phyloP scores from a whole-genome alignment of 2,797 vertebrate genomes.

The Zalophus californianus region DNA sequence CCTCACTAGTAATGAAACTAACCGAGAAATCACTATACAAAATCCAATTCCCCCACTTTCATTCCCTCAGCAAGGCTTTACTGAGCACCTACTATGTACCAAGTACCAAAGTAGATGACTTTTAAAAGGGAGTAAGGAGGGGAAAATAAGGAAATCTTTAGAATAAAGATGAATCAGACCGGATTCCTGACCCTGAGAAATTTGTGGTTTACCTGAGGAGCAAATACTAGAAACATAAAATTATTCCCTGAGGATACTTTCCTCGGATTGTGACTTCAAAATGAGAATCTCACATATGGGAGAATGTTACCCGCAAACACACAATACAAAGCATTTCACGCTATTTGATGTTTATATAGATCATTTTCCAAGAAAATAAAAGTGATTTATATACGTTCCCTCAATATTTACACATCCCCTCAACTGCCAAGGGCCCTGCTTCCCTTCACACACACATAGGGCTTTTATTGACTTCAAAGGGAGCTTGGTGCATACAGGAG shows the following conservation, averaged over 20 bases:
- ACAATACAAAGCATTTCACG: constrained; percentile 62
- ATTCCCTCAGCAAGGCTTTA: background rate
- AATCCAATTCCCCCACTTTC: background rate
- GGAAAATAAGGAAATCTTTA: background rate
- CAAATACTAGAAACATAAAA: constrained; percentile 63
- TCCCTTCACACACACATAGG: constrained; percentile 71
- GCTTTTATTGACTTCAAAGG: constrained; percentile 77
- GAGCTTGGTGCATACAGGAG: constrained; percentile 44
- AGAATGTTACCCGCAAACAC: constrained; percentile 68
- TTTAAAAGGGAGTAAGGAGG: background rate
- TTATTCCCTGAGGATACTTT: constrained; percentile 26
- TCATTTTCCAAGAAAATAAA: constrained; percentile 79
- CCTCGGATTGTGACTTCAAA: constrained; percentile 57
- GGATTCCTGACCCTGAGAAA: constrained; percentile 13
- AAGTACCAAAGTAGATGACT: constrained; percentile 1
- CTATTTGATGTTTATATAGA: constrained; percentile 74
- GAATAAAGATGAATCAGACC: constrained; percentile 16
- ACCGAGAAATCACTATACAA: background rate
- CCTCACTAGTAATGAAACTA: background rate
- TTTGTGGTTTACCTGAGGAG: background rate
- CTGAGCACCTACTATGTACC: background rate
- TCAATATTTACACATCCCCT: constrained; percentile 64
- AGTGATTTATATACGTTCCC: constrained; percentile 74
- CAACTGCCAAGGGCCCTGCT: constrained; percentile 30
- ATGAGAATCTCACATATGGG: constrained; percentile 56